These are phyloP conservation scores for Synanthedon formicaeformis DNA, from an alignment of 2,888 invertebrate genomes.

Conservation along the genomic window DNA sequence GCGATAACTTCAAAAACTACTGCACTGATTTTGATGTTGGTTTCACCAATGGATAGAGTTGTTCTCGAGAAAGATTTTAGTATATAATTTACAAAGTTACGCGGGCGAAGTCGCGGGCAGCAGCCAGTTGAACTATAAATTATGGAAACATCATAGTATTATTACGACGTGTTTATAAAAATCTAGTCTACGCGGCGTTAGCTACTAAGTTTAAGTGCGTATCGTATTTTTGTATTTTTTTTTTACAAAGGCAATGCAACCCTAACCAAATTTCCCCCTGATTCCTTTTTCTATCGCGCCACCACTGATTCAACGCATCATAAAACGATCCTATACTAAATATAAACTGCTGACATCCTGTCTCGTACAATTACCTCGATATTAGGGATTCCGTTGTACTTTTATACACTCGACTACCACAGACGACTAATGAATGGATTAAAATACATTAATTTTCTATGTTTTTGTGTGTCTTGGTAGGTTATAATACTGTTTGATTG, in stretches of 20 bases:
- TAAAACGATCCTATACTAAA: slow-evolving; percentile 18
- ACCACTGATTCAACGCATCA: slow-evolving; percentile 11
- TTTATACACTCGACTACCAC: neutral
- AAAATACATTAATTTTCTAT: neutral
- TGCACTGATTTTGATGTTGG: too few relatives aligned
- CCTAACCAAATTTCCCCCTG: slow-evolving; percentile 5
- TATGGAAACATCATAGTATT: too few relatives aligned
- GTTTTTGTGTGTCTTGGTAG: neutral
- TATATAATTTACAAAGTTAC: too few relatives aligned
- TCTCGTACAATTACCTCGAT: slow-evolving; percentile 11
- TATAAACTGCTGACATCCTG: slow-evolving; percentile 27
- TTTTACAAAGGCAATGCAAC: neutral
- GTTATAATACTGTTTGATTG: too few relatives aligned
- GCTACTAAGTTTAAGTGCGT: too few relatives aligned
- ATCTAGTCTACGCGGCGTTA: too few relatives aligned
- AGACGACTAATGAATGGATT: slow-evolving; percentile 4
- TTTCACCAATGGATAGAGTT: too few relatives aligned
- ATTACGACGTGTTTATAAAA: too few relatives aligned
- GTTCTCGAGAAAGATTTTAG: too few relatives aligned
- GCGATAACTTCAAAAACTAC: too few relatives aligned
- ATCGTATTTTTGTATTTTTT: neutral
- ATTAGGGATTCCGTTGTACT: neutral
- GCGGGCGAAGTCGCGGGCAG: too few relatives aligned
- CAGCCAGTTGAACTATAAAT: too few relatives aligned
- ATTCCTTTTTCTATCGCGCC: slow-evolving; percentile 10